Evolutionary conservation across 2,797 vertebrate genomes (phyloP).

Genomic region (Mormyrops attenuatus): DNA sequence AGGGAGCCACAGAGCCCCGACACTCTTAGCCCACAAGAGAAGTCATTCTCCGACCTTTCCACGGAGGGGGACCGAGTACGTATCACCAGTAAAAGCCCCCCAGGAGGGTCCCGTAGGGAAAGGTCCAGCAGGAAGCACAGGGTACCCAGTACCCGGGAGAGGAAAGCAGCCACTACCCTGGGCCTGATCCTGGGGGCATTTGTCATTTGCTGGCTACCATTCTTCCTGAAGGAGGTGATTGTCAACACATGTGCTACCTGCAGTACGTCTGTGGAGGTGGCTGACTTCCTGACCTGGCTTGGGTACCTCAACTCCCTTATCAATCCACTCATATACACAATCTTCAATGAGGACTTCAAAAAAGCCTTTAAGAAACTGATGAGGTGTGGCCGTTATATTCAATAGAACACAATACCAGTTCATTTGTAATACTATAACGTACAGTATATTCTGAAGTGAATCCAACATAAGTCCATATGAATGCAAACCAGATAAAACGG

Average conservation of each 20-base stretch:
- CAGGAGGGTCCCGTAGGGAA: constrained; percentile 66
- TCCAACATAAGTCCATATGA: neutral
- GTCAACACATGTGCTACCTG: constrained; percentile 83
- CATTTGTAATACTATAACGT: neutral
- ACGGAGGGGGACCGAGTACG: constrained; percentile 74
- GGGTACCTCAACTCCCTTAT: constrained; percentile 97
- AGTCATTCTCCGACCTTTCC: constrained; percentile 82
- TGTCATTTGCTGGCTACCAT: constrained; percentile 94
- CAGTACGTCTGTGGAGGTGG: constrained; percentile 76
- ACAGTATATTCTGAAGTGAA: neutral
- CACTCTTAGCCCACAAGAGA: constrained; percentile 71
- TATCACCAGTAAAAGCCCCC: constrained; percentile 58
- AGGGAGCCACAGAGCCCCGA: constrained; percentile 66
- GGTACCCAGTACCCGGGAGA: constrained; percentile 84
- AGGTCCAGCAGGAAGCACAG: constrained; percentile 78
- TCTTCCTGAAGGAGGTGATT: constrained; percentile 95
- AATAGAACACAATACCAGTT: constrained; percentile 36
- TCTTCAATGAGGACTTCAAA: constrained; percentile 98
- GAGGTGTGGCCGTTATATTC: constrained; percentile 75
- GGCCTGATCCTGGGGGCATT: constrained; percentile 94
- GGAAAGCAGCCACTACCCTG: constrained; percentile 86
- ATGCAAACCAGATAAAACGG: neutral
- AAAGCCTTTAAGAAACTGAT: constrained; percentile 95
- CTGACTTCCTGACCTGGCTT: constrained; percentile 92
- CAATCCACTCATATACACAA: constrained; percentile 96